Conservation (phyloP, 2,797 vertebrate species). For the Megaceryle alcyon region DNA sequence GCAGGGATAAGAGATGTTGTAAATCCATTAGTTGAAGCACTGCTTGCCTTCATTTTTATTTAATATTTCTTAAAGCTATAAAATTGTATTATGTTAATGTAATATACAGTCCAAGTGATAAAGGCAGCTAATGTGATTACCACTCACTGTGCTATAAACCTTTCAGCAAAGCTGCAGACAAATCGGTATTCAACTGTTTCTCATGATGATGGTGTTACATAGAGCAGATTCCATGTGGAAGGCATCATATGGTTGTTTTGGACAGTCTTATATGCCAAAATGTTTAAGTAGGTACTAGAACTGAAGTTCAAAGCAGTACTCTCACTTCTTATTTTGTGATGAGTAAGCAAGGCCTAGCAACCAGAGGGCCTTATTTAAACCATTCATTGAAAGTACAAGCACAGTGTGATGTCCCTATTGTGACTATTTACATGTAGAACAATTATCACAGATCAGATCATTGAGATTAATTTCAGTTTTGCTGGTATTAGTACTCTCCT, state of each 20-base stretch:
- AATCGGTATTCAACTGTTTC: constrained; percentile 33
- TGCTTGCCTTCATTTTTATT: constrained; percentile 68
- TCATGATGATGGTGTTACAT: constrained; percentile 36
- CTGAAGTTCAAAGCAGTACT: background rate
- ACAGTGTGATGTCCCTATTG: background rate
- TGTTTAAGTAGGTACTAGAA: background rate
- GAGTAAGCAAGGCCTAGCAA: background rate
- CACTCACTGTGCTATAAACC: constrained; percentile 65
- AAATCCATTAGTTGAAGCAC: constrained; percentile 71
- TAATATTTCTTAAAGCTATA: constrained; percentile 77
- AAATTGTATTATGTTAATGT: constrained; percentile 74
- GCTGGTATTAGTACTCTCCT: background rate
- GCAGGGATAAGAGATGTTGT: constrained; percentile 57
- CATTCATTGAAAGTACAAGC: background rate
- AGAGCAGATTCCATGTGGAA: constrained; percentile 27
- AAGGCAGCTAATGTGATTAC: constrained; percentile 69
- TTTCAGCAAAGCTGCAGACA: constrained; percentile 52
- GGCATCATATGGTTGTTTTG: background rate
- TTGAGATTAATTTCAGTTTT: background rate
- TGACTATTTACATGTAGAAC: background rate
- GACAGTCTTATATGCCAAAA: background rate
- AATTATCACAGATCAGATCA: background rate
- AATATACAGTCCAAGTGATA: constrained; percentile 67
- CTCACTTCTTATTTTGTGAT: background rate
- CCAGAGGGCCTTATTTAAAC: background rate